Evolutionary conservation across 2,888 invertebrate species (phyloP).

Genomic region (Halictus quadricinctus): DNA sequence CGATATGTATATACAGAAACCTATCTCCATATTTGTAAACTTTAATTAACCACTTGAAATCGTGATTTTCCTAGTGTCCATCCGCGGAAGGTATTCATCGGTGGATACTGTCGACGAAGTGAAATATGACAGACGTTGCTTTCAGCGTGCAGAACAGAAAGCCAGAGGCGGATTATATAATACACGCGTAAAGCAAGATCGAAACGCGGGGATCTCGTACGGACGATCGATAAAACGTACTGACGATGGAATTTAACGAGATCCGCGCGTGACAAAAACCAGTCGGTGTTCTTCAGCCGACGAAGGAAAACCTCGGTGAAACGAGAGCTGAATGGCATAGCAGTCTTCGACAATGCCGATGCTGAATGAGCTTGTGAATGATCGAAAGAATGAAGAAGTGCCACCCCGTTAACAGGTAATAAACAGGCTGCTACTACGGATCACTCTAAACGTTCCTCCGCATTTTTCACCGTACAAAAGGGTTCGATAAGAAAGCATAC

Average conservation of each 20-base stretch:
- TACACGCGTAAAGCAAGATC: conserved; percentile 40
- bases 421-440: conserved; percentile 42
- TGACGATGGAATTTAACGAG: conserved; percentile 62
- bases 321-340: conserved; percentile 65
- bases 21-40: neutral
- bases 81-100: neutral
- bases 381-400: conserved; percentile 59
- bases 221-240: conserved; percentile 57
- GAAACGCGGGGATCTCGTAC: conserved; percentile 39
- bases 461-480: conserved; percentile 40
- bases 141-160: neutral
- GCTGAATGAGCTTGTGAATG: conserved; percentile 63
- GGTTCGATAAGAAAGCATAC: conserved; percentile 32
- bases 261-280: conserved; percentile 63
- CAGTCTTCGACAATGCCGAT: conserved; percentile 58
- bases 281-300: conserved; percentile 48
- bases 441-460: conserved; percentile 25
- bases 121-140: conserved; percentile 12
- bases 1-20: neutral
- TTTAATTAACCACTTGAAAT: neutral
- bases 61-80: neutral
- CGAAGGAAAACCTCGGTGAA: conserved; percentile 64
- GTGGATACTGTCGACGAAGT: neutral
- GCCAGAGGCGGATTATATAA: conserved; percentile 41
- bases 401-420: conserved; percentile 57